A percentile compares a stretch with the other conserved stretches of the same genome.
Evolutionary conservation across 2,888 invertebrate species (phyloP).

Genomic region (Drosophila mimetica): DNA sequence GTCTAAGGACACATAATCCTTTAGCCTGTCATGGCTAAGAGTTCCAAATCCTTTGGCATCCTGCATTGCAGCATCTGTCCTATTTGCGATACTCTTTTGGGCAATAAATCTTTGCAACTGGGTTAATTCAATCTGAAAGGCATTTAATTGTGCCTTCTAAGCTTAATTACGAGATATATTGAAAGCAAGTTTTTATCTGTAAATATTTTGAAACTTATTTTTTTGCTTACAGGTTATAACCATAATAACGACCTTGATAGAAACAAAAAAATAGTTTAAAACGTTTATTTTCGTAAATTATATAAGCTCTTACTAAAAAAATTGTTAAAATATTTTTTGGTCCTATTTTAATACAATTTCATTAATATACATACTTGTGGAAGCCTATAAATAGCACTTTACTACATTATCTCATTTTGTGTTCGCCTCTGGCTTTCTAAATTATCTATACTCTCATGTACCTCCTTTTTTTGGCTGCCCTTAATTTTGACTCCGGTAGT

Average conservation of each 20-base stretch:
- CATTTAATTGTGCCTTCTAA: neutral
- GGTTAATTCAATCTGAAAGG: neutral
- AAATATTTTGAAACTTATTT: neutral
- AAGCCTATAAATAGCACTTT: neutral
- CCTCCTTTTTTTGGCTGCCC: constrained; percentile 1
- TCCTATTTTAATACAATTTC: no score
- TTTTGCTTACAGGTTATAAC: neutral
- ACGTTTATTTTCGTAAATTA: no score
- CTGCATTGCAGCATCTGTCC: constrained; percentile 40
- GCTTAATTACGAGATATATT: neutral
- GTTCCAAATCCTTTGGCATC: constrained; percentile 9
- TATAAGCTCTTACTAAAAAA: no score
- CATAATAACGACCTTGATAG: no score
- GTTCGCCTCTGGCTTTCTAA: neutral
- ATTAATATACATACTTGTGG: no score
- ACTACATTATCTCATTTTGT: neutral
- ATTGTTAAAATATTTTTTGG: no score
- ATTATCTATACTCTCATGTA: neutral
- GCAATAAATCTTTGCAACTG: constrained; percentile 1
- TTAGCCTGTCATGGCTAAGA: constrained; percentile 48
- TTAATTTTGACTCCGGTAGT: constrained; percentile 18
- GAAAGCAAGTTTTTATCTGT: neutral
- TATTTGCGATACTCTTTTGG: constrained; percentile 9
- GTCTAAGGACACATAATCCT: constrained; percentile 63
- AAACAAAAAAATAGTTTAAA: no score